Percentiles rank a stretch among this genome's conserved stretches.
phyloP scores from a whole-genome alignment of 64 coral and sea anemone species.

The Catalaphyllia jardinei region DNA sequence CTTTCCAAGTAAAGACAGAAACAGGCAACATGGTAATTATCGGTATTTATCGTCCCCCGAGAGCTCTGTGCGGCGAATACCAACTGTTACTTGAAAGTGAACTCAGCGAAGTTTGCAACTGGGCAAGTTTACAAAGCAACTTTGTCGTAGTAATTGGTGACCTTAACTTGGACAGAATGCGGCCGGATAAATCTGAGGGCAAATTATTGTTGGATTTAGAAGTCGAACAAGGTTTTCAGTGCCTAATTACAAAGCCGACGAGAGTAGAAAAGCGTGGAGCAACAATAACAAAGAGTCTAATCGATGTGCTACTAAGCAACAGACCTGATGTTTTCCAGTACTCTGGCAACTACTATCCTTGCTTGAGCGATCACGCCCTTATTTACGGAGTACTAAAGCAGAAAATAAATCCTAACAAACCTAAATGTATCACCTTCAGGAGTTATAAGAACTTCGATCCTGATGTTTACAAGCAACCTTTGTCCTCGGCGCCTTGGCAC shows the following conservation, averaged over 20 bases:
- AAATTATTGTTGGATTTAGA: slow-evolving; percentile 32
- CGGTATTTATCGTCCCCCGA: slow-evolving; percentile 45
- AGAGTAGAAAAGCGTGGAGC: background rate
- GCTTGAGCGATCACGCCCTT: slow-evolving; percentile 39
- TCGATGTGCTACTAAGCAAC: slow-evolving; percentile 30
- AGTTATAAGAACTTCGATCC: slow-evolving; percentile 59
- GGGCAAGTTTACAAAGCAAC: slow-evolving; percentile 49
- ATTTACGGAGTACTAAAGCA: slow-evolving; percentile 14
- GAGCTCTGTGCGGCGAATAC: slow-evolving; percentile 27
- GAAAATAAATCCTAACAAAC: slow-evolving; percentile 51
- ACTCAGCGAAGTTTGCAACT: slow-evolving; percentile 54
- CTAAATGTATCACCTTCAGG: slow-evolving; percentile 45
- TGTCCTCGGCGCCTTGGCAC: slow-evolving; percentile 14
- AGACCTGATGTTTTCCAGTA: slow-evolving; percentile 9
- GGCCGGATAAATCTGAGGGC: slow-evolving; percentile 8
- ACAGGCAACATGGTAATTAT: slow-evolving; percentile 34
- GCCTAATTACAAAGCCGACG: slow-evolving; percentile 24
- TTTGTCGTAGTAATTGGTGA: slow-evolving; percentile 12
- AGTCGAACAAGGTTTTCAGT: slow-evolving; percentile 20
- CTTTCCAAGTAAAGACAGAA: slow-evolving; percentile 38
- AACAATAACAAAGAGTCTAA: slow-evolving; percentile 1
- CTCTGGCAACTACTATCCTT: background rate
- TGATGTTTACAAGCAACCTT: background rate
- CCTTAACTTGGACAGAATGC: slow-evolving; percentile 5
- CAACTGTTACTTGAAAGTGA: slow-evolving; percentile 45